Conservation (phyloP, 23 tunicate genomes). For the Corella eumyota region DNA sequence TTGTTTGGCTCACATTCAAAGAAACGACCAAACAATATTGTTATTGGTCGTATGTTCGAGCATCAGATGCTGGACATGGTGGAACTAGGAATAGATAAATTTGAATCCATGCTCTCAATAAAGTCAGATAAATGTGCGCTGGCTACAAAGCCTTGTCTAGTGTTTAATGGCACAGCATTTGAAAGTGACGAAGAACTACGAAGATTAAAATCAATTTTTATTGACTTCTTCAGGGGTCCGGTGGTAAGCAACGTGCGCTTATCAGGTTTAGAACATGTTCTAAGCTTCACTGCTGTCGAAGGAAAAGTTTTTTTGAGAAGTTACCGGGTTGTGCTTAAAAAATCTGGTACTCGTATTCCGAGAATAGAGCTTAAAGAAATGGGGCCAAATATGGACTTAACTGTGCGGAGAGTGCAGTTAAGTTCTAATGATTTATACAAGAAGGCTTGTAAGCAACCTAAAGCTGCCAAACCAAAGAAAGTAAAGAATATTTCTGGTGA, state of each 20-base stretch:
- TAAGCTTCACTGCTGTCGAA: slow-evolving; percentile 67
- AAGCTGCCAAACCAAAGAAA: slow-evolving; percentile 64
- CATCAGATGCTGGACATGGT: slow-evolving; percentile 83
- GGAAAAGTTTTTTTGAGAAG: slow-evolving; percentile 46
- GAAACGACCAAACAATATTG: slow-evolving; percentile 93
- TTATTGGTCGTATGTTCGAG: slow-evolving; percentile 63
- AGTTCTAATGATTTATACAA: slow-evolving; percentile 59
- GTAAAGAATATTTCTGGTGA: slow-evolving; percentile 65
- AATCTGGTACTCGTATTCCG: slow-evolving; percentile 80
- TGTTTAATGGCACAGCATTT: slow-evolving; percentile 63
- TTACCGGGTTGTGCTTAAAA: slow-evolving; percentile 57
- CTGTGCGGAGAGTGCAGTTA: slow-evolving; percentile 62
- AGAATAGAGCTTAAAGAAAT: slow-evolving; percentile 79
- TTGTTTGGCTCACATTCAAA: slow-evolving; percentile 92
- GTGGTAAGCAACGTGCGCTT: slow-evolving; percentile 56
- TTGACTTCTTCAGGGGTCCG: slow-evolving; percentile 94
- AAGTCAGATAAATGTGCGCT: slow-evolving; percentile 32
- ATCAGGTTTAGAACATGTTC: slow-evolving; percentile 71
- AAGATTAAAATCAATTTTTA: slow-evolving; percentile 56
- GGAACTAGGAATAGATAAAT: slow-evolving; percentile 84
- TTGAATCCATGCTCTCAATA: slow-evolving; percentile 13
- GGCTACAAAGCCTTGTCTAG: slow-evolving; percentile 77
- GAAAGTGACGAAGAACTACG: slow-evolving; percentile 67
- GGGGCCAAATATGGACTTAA: slow-evolving; percentile 92
- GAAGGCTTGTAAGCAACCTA: slow-evolving; percentile 70